Evolutionary conservation across 2,888 invertebrate species (phyloP), one percentile per base, ranked within the genome.

Genomic region (Euclidia mi): DNA sequence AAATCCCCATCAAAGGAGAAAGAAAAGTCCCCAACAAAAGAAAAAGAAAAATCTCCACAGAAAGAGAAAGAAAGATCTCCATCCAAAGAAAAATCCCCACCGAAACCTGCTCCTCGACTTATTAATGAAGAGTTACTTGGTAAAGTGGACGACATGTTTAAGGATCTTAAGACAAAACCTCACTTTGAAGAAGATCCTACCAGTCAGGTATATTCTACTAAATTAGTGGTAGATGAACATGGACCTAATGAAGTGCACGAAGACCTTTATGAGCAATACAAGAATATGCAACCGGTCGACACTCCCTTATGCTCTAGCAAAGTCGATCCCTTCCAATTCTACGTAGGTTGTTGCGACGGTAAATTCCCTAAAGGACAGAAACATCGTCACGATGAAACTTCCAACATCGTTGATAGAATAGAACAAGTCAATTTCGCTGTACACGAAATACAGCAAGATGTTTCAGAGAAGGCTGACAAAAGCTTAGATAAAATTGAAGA

Each of bases 131-230:
- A 93, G 28, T 63, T 95, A 6, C 78, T 95, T 1, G 92, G 83
- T 46, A 94, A 95, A 86, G 94, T 95, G 0, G 94, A 95, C n/a
- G 95, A 95, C 60, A 94, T 95, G 92, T 95, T 95, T 65, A 92
- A 90, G 73, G 92, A 94, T 64, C 79, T 94, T 0, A 83, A 90
- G 41, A 60, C 85, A 2, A 92, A 91, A 75, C 92, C 92, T 9
- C 85, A 80, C 6, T 73, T 72, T 12, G 91, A 91, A 1, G 91
- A 92, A 0, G 93, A 93, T 20, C 47, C 85, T 3, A 81, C 84
- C 53, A 89, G 76, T 48, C 72, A 89, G 58, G 82, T 94, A 0
- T 94, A 94, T 67, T 73, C 84, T 14, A 94, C 94, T 0, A 94
- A 91, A 73, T 65, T 94, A 35, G 87, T 94, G 2, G 92, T 94